Base-by-base conservation (phyloP, 2,797 vertebrate species). In the Galagoides demidoff region DNA sequence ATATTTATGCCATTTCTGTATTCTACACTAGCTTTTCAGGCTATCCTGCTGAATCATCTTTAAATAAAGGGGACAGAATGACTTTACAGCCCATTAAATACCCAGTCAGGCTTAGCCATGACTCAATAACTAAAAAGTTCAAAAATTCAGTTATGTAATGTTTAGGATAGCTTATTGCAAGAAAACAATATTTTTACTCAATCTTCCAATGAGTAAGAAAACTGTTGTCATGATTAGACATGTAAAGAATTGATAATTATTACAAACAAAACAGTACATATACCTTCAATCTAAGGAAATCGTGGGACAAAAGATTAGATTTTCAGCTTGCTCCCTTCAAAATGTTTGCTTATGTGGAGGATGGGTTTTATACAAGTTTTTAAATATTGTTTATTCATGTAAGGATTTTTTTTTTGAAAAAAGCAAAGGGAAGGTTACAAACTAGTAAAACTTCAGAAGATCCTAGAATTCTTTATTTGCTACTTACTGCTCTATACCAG, bases 361-460 rank as follows among this genome's bases (percentile, higher is more conserved):
- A 74, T 85, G 13, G n/a, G 25, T 93, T 94, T 94, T 90, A 85
- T 70, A 57, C 9, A 59, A n/a, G 37, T 85, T 95, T 93, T 71
- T 74, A 22, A 52, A 52, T 83, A 61, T 92, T 96, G 79, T 81
- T 89, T 90, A n/a, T n/a, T n/a, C n/a, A 88, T 74, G 39, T 73
- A 84, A 85, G 20, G 6, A 57, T 71, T 90, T 64, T 64, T 79
- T 89, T 27, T 74, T 52, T 76, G 55, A 92, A 94, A 90, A 31
- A 92, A 95, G 29, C 52, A 93, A 96, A 95, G 29, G 7, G 49
- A 94, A 94, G 52, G n/a, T 59, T 89, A 83, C 25, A 73, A 52
- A 77, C n/a, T 71, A 85, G 70, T 82, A 84, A 97, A 84, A 22
- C 29, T 84, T 94, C 71, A 92, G 57, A 55, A 89, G 96, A 94